Percentiles rank a stretch among this genome's conserved stretches.
Evolutionary conservation across 2,888 invertebrate genomes (phyloP).

Genomic region (Eledona agricola): DNA sequence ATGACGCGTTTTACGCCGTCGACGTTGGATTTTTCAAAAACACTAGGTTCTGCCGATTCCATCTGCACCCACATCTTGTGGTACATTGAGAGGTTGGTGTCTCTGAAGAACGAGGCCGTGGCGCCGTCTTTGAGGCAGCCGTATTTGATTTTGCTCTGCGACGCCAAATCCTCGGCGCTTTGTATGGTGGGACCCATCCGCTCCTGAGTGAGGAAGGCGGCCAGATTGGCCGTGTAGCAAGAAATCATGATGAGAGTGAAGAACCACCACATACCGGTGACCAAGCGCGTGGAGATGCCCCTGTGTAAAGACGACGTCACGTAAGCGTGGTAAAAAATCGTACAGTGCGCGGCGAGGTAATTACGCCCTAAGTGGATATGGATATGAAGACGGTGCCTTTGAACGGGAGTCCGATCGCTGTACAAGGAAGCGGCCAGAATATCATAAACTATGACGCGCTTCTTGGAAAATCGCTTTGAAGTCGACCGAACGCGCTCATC

Average conservation of each 20-base stretch:
- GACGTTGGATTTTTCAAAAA: slow-evolving; percentile 82
- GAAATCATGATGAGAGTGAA: slow-evolving; percentile 91
- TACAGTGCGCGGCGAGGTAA: slow-evolving; percentile 2
- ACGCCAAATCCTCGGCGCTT: slow-evolving; percentile 90
- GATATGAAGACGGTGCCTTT: slow-evolving; percentile 45
- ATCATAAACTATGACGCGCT: slow-evolving; percentile 58
- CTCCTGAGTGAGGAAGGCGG: slow-evolving; percentile 91
- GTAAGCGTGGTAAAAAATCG: slow-evolving; percentile 13
- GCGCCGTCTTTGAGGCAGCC: slow-evolving; percentile 91
- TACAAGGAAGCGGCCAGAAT: slow-evolving; percentile 54
- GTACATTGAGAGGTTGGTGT: slow-evolving; percentile 89
- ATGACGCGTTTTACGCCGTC: slow-evolving; percentile 88
- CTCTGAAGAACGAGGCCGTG: slow-evolving; percentile 90
- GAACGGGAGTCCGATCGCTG: slow-evolving; percentile 41
- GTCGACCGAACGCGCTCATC: slow-evolving; percentile 43
- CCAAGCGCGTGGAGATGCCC: slow-evolving; percentile 88
- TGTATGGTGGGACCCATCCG: slow-evolving; percentile 90
- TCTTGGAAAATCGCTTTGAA: slow-evolving; percentile 53
- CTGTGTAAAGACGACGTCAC: slow-evolving; percentile 61
- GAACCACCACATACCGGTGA: slow-evolving; percentile 93
- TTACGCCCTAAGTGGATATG: slow-evolving; percentile 34
- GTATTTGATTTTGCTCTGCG: slow-evolving; percentile 95
- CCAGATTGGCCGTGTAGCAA: slow-evolving; percentile 94
- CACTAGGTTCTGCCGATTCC: slow-evolving; percentile 83
- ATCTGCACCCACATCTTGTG: slow-evolving; percentile 93